Base-by-base conservation (phyloP, 2,797 vertebrate species). In the Anabas testudineus region DNA sequence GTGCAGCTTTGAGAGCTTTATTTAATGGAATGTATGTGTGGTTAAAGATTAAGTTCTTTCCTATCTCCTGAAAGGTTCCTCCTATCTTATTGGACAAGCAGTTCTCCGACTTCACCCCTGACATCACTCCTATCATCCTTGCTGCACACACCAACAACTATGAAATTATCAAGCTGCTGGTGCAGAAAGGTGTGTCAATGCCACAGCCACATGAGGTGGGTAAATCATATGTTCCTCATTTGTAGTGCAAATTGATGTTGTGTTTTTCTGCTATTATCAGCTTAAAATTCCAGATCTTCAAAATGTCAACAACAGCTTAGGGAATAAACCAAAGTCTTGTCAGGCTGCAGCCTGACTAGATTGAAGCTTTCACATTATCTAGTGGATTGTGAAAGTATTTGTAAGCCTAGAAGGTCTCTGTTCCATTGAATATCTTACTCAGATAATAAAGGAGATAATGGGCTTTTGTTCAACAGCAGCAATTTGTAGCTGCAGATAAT, bases 131-230 rank as follows among this genome's bases (percentile, higher is more conserved):
- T 12, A 97, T 99, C 88, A 99, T 99, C 84, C 92, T 99, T 71
- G 98, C 97, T 37, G 98, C 98, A 30, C 98, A 99, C 92, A 99
- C 97, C 80, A 99, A 99, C 93, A 99, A 98, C 90, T 99, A 99
- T 0, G 97, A 99, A 88, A 99, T 99, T 74, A 97, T 99, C 85
- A 99, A 99, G 86, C 96, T 98, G 12, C 92, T 99, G 70, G 98
- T 99, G 61, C 97, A 98, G 93, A 98, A 97, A 74, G 98, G 98
- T 0, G 98, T 99, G 39, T 98, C 97, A 0, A 95, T 99, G 77
- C 98, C 98, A 0, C 93, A 98, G 84, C 98, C 98, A 0, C 98
- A 99, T 0, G 97, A 98, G 90, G 98, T 92, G 70, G 28, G 87
- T 57, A 12, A 52, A 69, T 22, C 51, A 18, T n/a, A 52, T 3